Conservation (phyloP, 2,888 invertebrate species). For the Eremobia ochroleuca region DNA sequence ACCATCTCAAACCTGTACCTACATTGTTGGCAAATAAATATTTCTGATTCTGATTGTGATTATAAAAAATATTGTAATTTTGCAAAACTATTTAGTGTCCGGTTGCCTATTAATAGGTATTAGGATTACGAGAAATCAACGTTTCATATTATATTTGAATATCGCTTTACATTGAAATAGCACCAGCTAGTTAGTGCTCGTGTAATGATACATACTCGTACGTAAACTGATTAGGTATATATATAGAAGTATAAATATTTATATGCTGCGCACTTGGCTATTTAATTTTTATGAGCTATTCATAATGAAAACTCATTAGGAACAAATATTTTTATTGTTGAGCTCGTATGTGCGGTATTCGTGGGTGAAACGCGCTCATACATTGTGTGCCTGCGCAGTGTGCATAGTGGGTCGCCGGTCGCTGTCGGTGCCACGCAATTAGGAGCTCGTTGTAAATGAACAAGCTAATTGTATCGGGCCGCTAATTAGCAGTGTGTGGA, state of each 20-base stretch:
- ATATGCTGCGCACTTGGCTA: constrained; percentile 40
- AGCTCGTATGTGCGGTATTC: constrained; percentile 59
- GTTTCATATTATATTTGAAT: constrained; percentile 9
- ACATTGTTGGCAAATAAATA: too few relatives aligned
- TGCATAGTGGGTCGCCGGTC: constrained; percentile 7
- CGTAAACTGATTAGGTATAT: constrained; percentile 14
- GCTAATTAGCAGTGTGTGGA: constrained; percentile 61
- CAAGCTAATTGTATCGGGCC: constrained; percentile 63
- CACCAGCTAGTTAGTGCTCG: constrained; percentile 1
- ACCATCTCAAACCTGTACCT: too few relatives aligned
- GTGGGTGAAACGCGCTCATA: constrained; percentile 43
- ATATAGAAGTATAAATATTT: constrained; percentile 53
- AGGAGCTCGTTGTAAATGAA: constrained; percentile 52
- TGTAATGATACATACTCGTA: constrained; percentile 17
- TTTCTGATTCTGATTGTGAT: too few relatives aligned
- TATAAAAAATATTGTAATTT: neutral
- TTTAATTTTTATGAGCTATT: constrained; percentile 63
- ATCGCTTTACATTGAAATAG: constrained; percentile 12
- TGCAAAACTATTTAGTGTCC: neutral
- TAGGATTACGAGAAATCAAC: neutral
- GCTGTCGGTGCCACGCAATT: constrained; percentile 15
- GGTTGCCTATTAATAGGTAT: neutral
- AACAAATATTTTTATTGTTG: constrained; percentile 64
- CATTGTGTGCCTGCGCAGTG: constrained; percentile 30
- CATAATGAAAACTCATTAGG: constrained; percentile 69